Percentiles rank a stretch among this genome's conserved stretches.
Conservation (phyloP, 2,113 vertebrate species). For the Channa argus region DNA sequence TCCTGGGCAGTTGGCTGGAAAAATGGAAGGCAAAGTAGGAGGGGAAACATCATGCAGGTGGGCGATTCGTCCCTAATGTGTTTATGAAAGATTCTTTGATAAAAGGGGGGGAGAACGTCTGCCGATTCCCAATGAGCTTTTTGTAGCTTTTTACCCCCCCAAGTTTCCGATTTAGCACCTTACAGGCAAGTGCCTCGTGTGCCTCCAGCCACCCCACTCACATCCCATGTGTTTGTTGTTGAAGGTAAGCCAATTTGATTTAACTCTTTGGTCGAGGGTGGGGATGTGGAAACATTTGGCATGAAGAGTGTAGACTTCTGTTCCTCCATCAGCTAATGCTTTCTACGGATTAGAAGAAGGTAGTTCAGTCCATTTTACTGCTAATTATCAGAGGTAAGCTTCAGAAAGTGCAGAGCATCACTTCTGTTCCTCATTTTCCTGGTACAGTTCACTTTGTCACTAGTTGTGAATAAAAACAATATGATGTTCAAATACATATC, state of each 20-base stretch:
- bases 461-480: neutral
- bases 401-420: neutral
- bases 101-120: slow-evolving; percentile 73
- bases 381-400: neutral
- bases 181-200: slow-evolving; percentile 47
- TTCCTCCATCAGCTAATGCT: neutral
- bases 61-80: slow-evolving; percentile 81
- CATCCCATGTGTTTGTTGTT: slow-evolving; percentile 66
- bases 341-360: neutral
- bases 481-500: neutral
- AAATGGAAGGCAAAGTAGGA: slow-evolving; percentile 86
- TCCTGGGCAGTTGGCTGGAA: slow-evolving; percentile 88
- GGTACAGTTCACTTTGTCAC: neutral
- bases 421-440: neutral
- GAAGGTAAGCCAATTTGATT: slow-evolving; percentile 77
- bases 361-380: neutral
- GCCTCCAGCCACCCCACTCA: slow-evolving; percentile 47
- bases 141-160: slow-evolving; percentile 71
- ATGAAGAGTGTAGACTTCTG: neutral
- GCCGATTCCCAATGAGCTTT: slow-evolving; percentile 84
- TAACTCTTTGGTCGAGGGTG: slow-evolving; percentile 50
- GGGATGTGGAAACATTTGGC: slow-evolving; percentile 4
- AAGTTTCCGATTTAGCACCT: slow-evolving; percentile 77
- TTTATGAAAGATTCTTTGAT: slow-evolving; percentile 88
- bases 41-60: slow-evolving; percentile 91